phyloP scores from a whole-genome alignment of 53 echinoderm and acorn worm species.

The Hippasteria phrygiana region DNA sequence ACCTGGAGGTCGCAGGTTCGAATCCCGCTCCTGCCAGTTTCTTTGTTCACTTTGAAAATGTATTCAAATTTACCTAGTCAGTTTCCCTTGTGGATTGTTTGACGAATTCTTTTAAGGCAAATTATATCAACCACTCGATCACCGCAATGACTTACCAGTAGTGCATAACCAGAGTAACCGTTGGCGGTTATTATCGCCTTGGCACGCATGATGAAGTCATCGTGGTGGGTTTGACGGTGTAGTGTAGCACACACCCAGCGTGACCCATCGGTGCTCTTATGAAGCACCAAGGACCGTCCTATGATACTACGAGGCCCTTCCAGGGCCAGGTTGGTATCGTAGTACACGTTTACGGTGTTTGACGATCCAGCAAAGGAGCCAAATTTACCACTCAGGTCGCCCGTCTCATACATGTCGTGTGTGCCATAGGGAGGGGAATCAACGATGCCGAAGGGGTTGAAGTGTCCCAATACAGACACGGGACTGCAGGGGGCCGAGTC shows the following conservation, averaged over 20 bases:
- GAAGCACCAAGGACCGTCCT: slow-evolving; percentile 84
- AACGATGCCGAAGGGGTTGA: slow-evolving; percentile 85
- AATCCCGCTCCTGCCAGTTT: too few relatives aligned
- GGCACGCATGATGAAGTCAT: slow-evolving; percentile 73
- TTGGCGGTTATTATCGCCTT: slow-evolving; percentile 52
- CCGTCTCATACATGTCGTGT: slow-evolving; percentile 87
- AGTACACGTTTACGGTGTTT: slow-evolving; percentile 10
- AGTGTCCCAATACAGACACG: slow-evolving; percentile 79
- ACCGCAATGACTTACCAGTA: slow-evolving; percentile 81
- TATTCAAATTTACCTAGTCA: too few relatives aligned
- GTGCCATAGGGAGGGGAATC: slow-evolving; percentile 77
- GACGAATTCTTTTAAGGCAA: too few relatives aligned
- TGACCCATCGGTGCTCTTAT: slow-evolving; percentile 79
- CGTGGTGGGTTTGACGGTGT: slow-evolving; percentile 41
- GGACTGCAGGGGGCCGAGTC: slow-evolving; percentile 69
- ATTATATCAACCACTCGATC: too few relatives aligned
- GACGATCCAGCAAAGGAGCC: slow-evolving; percentile 69
- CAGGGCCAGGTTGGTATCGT: slow-evolving; percentile 81
- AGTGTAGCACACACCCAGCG: slow-evolving; percentile 87
- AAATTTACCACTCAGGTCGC: slow-evolving; percentile 95
- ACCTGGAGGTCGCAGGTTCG: too few relatives aligned
- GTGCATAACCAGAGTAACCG: slow-evolving; percentile 60
- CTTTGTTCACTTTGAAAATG: too few relatives aligned
- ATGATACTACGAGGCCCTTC: slow-evolving; percentile 84
- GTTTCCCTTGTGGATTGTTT: too few relatives aligned